Conservation (phyloP, 2,797 vertebrate species). For the Hoplostethus atlanticus region DNA sequence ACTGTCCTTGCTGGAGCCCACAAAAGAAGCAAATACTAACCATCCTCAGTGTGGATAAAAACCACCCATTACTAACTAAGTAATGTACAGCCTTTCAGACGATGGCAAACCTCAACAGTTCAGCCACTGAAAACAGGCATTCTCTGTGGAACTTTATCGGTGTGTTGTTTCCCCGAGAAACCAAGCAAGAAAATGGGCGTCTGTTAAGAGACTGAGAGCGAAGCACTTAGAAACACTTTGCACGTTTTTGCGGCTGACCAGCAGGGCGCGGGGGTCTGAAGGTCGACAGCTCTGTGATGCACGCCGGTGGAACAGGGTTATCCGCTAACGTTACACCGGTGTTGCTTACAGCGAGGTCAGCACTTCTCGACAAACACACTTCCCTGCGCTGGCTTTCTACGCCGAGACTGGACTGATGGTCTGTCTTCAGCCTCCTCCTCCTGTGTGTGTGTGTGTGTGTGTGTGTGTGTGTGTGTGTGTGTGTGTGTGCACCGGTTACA, state of each 20-base stretch:
- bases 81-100: slow-evolving; percentile 23
- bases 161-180: slow-evolving; percentile 1
- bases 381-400: slow-evolving; percentile 24
- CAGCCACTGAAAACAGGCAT: slow-evolving; percentile 31
- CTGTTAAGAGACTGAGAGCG: slow-evolving; percentile 24
- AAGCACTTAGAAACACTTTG: slow-evolving; percentile 54
- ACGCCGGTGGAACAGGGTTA: slow-evolving; percentile 59
- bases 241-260: slow-evolving; percentile 43
- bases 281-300: slow-evolving; percentile 69
- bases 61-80: slow-evolving; percentile 25
- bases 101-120: slow-evolving; percentile 20
- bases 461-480: slow-evolving; percentile 23
- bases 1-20: slow-evolving; percentile 37
- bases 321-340: slow-evolving; percentile 38
- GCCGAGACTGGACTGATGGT: slow-evolving; percentile 36
- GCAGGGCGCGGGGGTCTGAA: slow-evolving; percentile 42
- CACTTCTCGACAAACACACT: slow-evolving; percentile 37
- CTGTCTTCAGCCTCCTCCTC: slow-evolving; percentile 10
- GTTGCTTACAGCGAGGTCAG: slow-evolving; percentile 65
- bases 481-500: background rate
- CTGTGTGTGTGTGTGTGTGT: slow-evolving; percentile 8
- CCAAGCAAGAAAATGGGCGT: slow-evolving; percentile 22
- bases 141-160: slow-evolving; percentile 1
- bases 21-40: slow-evolving; percentile 17
- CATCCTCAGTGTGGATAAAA: background rate